Percentiles rank a stretch among this genome's conserved stretches.
phyloP scores from a whole-genome alignment of 2,113 vertebrate genomes.

The Strigops habroptila region DNA sequence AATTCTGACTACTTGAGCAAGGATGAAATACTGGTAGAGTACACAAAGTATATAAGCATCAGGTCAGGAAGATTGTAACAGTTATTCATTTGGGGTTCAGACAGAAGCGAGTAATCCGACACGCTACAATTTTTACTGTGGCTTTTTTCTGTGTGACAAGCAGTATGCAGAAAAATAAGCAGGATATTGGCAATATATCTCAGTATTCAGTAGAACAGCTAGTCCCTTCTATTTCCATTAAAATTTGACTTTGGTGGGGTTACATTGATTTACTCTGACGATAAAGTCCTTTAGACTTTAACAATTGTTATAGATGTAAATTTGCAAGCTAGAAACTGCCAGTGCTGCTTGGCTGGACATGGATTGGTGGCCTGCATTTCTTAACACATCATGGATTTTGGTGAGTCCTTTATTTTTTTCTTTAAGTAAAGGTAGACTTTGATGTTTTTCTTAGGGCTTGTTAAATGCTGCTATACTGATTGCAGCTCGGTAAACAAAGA shows the following conservation, averaged over 20 bases:
- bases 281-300: not conserved
- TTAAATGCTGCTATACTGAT: not conserved
- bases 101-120: not conserved
- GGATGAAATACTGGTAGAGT: not conserved
- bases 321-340: not conserved
- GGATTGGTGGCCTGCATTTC: not conserved
- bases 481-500: not conserved
- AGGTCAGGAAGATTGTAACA: not conserved
- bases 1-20: conserved; percentile 16
- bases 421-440: not conserved
- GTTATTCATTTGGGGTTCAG: not conserved
- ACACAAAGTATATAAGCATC: not conserved
- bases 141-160: not conserved
- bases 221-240: not conserved
- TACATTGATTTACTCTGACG: not conserved
- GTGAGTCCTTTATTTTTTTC: not conserved
- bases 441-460: not conserved
- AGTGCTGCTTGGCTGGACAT: not conserved
- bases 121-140: not conserved
- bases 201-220: not conserved
- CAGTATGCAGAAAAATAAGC: not conserved
- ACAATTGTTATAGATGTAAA: not conserved
- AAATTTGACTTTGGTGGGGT: not conserved
- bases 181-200: not conserved
- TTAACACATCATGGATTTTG: not conserved